These are phyloP conservation scores for Pagetopsis macropterus DNA, from an alignment of 2,797 vertebrate genomes.

Conservation along the genomic window DNA sequence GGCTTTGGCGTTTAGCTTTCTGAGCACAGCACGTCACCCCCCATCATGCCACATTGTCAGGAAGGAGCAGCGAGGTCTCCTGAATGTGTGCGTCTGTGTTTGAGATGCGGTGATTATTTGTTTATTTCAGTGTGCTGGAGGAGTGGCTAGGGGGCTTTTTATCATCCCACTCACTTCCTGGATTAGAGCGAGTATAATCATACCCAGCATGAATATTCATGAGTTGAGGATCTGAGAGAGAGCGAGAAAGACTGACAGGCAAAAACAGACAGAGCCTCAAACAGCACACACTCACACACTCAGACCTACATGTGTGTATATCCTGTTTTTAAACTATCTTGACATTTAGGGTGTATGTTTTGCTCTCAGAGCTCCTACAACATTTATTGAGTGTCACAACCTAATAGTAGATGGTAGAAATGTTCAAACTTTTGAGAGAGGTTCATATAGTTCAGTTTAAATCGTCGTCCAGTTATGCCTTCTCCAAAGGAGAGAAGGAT, in stretches of 20 bases:
- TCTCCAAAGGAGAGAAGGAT: neutral
- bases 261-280: conserved; percentile 28
- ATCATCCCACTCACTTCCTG: conserved; percentile 69
- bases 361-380: neutral
- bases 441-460: neutral
- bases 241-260: conserved; percentile 44
- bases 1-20: conserved; percentile 1
- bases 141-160: conserved; percentile 45
- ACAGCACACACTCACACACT: conserved; percentile 3
- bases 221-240: conserved; percentile 46
- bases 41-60: conserved; percentile 2
- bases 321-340: neutral
- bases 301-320: neutral
- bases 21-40: conserved; percentile 1
- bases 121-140: conserved; percentile 44
- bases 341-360: neutral
- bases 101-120: conserved; percentile 57
- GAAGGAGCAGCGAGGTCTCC: neutral
- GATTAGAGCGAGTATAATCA: conserved; percentile 68
- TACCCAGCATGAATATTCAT: conserved; percentile 64
- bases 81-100: conserved; percentile 12
- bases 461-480: neutral
- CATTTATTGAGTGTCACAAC: neutral
- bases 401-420: neutral
- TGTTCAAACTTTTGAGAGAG: neutral